Evolutionary conservation across 2,113 vertebrate genomes (phyloP).

Genomic region (Petromus typicus): DNA sequence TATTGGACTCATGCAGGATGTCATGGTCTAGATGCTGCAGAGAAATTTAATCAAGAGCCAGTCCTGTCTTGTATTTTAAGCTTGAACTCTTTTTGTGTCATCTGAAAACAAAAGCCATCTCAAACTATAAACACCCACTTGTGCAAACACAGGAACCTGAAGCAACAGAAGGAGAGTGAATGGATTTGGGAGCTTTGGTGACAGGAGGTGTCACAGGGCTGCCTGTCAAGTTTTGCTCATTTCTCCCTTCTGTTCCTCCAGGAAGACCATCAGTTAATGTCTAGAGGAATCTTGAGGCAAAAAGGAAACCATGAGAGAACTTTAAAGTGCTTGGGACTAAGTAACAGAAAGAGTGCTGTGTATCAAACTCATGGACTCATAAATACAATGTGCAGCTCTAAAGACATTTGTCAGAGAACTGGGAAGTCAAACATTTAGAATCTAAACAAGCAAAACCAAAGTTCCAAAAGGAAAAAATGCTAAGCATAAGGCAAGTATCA

Average conservation of each 20-base stretch:
- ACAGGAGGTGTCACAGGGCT: background rate
- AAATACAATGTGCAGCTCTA: background rate
- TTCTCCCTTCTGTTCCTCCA: background rate
- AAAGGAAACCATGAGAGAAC: background rate
- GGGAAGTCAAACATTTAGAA: background rate
- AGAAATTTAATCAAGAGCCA: background rate
- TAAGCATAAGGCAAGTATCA: background rate
- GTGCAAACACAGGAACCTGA: too few species aligned
- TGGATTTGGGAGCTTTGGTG: background rate
- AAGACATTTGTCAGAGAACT: background rate
- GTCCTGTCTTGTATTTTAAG: background rate
- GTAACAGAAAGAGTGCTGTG: background rate
- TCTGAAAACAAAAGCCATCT: background rate
- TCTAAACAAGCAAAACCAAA: background rate
- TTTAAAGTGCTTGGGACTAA: background rate
- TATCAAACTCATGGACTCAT: background rate
- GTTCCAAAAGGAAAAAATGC: background rate
- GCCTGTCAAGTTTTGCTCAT: background rate
- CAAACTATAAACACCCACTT: background rate
- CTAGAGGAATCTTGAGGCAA: background rate
- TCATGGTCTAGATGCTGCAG: background rate
- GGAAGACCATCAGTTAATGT: background rate
- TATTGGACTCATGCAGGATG: background rate
- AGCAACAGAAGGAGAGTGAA: background rate
- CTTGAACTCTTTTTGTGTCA: background rate